Base-by-base conservation (phyloP, 2,888 invertebrate genomes). In the Cactoblastis cactorum region DNA sequence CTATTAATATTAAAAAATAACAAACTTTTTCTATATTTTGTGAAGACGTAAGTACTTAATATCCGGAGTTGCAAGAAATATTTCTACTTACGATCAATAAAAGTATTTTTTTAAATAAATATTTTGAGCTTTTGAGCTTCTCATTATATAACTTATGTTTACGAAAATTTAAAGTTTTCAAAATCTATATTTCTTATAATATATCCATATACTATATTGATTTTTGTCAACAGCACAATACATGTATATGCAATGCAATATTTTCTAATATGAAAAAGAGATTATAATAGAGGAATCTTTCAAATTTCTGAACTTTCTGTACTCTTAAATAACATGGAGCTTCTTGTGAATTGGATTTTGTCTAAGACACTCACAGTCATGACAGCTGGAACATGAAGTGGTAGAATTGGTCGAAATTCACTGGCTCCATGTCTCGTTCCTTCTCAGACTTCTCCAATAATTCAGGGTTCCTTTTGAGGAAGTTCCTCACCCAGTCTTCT, bases 331-430 rank as follows among this genome's bases (percentile, higher is more conserved):
- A 28, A 28, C 1, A 9, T 1, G 28, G 28, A 28, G 28, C 17
- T 6, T 37, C 15, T 24, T 5, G 11, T 24, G 15, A 8, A 37
- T 12, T 18, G 12, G 3, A 38, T 18, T 8, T n/a, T 3, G 17
- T 11, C 37, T 24, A 28, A 28, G 4, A 24, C n/a, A 17, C 61
- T 58, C 63, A 65, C 58, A 64, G 61, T 88, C 86, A 88, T 75
- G 87, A 86, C 53, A 82, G 63, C 67, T 83, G 88, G 65, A 84
- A 87, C 89, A 89, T 89, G 55, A 89, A 89, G 63, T 89, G 89
- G 56, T 89, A 89, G 66, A 89, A 89, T 69, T 89, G 89, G 61
- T 89, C 89, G 52, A 89, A 89, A 69, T 89, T 89, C 41, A 88
- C 89, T 53, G 89, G 87, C 57, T 86, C 87, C 60, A 85, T 59